Percentiles rank a stretch among this genome's conserved stretches.
Evolutionary conservation across 1,140 invertebrate species (phyloP).

Genomic region (Camponotus pennsylvanicus): DNA sequence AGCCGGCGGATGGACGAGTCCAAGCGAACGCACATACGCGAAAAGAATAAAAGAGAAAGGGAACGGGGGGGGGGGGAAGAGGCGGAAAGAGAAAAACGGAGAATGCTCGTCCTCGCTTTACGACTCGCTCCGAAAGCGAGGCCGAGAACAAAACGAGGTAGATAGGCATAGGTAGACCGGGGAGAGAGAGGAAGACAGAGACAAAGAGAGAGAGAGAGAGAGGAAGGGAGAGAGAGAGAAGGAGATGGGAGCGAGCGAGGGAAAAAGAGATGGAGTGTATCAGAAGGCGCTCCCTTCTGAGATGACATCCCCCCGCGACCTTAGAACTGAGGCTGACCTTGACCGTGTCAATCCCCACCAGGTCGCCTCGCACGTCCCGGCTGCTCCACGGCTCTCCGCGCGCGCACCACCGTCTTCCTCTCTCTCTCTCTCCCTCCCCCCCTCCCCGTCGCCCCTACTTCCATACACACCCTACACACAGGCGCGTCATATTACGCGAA

Average conservation of each 20-base stretch:
- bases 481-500: conserved; percentile 78
- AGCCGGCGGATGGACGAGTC: conserved; percentile 25
- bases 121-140: conserved; percentile 21
- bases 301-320: conserved; percentile 82
- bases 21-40: conserved; percentile 4
- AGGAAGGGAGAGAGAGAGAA: background rate
- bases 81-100: conserved; percentile 28
- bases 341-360: conserved; percentile 80
- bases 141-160: background rate
- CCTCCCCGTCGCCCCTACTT: background rate
- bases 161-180: background rate
- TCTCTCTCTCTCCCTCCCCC: background rate
- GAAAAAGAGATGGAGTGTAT: conserved; percentile 48
- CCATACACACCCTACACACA: conserved; percentile 27
- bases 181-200: background rate
- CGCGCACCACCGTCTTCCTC: conserved; percentile 29
- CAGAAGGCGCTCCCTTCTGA: conserved; percentile 71
- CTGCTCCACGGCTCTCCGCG: conserved; percentile 42
- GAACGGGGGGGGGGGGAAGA: background rate
- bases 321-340: conserved; percentile 82
- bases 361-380: conserved; percentile 65
- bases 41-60: background rate
- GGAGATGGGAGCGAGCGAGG: background rate
- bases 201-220: background rate
- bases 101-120: conserved; percentile 26